Evolutionary conservation across 2,113 vertebrate species (phyloP).

Genomic region (Tympanuchus pallidicinctus): DNA sequence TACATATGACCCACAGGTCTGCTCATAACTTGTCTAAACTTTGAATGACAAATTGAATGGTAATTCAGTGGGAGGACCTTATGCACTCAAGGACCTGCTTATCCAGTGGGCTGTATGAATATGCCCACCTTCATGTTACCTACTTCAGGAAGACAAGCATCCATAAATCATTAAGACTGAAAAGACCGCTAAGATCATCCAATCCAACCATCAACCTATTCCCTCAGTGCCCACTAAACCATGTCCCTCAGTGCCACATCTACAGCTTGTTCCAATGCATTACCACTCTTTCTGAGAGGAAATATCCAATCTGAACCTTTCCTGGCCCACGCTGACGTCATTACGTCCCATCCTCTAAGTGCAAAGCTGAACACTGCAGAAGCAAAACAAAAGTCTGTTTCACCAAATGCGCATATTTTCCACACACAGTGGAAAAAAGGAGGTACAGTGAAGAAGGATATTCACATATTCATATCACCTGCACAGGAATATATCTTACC

Average conservation of each 20-base stretch:
- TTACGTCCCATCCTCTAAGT: too few relatives aligned
- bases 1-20: fast-evolving
- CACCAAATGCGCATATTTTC: neutral
- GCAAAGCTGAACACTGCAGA: fast-evolving
- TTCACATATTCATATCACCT: neutral
- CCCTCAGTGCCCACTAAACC: too few relatives aligned
- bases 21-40: neutral
- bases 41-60: neutral
- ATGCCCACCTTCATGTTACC: neutral
- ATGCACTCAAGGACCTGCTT: neutral
- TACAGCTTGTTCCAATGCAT: too few relatives aligned
- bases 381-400: neutral
- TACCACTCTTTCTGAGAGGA: too few relatives aligned
- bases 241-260: too few relatives aligned
- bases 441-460: neutral
- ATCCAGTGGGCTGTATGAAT: neutral
- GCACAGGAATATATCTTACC: fast-evolving
- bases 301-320: too few relatives aligned
- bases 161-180: neutral
- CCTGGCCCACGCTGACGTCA: too few relatives aligned
- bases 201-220: too few relatives aligned
- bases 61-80: neutral
- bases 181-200: too few relatives aligned
- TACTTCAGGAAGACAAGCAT: neutral
- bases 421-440: neutral